These are phyloP conservation scores for Meta bourneti DNA, from an alignment of 2,888 invertebrate species.

Conservation along the genomic window DNA sequence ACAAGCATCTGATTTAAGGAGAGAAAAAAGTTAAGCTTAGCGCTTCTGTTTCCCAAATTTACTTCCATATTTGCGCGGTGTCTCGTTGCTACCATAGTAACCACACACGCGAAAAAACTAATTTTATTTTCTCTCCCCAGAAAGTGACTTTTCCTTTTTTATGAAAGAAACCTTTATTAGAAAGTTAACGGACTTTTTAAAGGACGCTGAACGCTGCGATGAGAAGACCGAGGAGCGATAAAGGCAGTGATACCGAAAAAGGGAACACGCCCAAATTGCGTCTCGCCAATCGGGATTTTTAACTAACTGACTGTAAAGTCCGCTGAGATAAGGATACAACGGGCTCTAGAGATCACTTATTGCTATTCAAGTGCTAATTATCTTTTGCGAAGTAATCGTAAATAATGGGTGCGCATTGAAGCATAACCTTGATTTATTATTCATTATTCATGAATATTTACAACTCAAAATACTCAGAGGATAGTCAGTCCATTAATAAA, in stretches of 20 bases:
- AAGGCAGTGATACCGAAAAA: background rate
- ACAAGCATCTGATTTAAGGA: background rate
- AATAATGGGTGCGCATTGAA: too few relatives aligned
- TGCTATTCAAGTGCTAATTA: too few relatives aligned
- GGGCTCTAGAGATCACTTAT: too few relatives aligned
- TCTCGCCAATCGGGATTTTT: background rate
- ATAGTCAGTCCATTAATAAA: too few relatives aligned
- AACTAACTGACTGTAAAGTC: too few relatives aligned
- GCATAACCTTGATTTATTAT: too few relatives aligned
- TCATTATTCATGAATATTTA: too few relatives aligned
- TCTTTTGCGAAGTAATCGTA: too few relatives aligned
- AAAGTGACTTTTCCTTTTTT: background rate
- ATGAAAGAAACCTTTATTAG: background rate
- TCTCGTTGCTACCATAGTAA: background rate
- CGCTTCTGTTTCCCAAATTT: background rate
- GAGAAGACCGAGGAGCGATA: background rate
- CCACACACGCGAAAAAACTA: background rate
- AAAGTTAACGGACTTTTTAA: constrained; percentile 1
- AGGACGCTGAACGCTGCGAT: background rate
- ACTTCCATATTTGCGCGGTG: background rate
- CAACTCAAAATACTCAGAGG: too few relatives aligned
- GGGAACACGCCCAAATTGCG: background rate
- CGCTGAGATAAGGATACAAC: too few relatives aligned
- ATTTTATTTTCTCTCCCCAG: background rate
- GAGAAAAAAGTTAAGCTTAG: background rate